phyloP scores from a whole-genome alignment of 2,888 invertebrate genomes.

The Melikaiella ostensackeni region DNA sequence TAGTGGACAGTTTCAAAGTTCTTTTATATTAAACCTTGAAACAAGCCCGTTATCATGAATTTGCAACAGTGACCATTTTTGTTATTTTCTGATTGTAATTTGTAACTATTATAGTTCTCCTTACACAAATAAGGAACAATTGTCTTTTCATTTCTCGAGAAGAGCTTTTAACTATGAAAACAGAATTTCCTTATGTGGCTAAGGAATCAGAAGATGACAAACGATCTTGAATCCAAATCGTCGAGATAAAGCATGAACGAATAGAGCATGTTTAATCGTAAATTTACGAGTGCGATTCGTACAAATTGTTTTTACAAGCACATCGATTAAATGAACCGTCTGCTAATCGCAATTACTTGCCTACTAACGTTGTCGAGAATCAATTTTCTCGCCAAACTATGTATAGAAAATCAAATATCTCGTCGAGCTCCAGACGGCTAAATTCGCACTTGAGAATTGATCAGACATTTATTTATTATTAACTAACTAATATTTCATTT shows the following conservation, averaged over 20 bases:
- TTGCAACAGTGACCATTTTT: too few relatives aligned
- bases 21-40: too few relatives aligned
- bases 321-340: slow-evolving; percentile 19
- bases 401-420: slow-evolving; percentile 22
- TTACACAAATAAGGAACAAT: too few relatives aligned
- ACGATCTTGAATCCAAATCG: not conserved
- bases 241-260: not conserved
- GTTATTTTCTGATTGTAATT: too few relatives aligned
- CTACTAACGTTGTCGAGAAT: not conserved
- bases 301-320: slow-evolving; percentile 26
- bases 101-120: too few relatives aligned
- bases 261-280: not conserved
- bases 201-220: not conserved
- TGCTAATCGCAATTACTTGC: slow-evolving; percentile 11
- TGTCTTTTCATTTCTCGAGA: too few relatives aligned
- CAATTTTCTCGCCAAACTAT: slow-evolving; percentile 26
- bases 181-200: too few relatives aligned
- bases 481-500: too few relatives aligned
- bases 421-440: not conserved
- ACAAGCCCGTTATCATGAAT: too few relatives aligned
- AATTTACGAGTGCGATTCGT: slow-evolving; percentile 11
- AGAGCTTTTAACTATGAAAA: too few relatives aligned
- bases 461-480: too few relatives aligned
- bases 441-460: not conserved
- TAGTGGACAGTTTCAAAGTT: too few relatives aligned